These are phyloP conservation scores for Nasonia giraulti DNA, from an alignment of 1,140 invertebrate species.

Conservation along the genomic window DNA sequence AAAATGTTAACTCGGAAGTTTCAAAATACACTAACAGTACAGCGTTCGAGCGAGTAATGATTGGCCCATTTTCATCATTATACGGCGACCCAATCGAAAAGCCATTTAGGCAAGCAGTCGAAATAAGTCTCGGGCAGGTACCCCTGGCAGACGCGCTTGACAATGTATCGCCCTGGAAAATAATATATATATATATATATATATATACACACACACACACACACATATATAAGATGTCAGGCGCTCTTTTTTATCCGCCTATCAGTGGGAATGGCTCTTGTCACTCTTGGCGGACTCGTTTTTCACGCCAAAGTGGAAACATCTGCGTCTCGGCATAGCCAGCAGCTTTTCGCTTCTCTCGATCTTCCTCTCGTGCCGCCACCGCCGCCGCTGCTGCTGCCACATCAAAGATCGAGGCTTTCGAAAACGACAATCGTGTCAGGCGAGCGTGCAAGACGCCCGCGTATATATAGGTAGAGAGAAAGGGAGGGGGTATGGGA, in stretches of 20 bases:
- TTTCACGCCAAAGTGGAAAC: conserved; percentile 32
- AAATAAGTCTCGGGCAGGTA: background rate
- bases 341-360: conserved; percentile 9
- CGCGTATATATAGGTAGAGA: background rate
- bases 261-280: conserved; percentile 23
- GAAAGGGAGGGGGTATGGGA: background rate
- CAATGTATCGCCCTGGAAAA: background rate
- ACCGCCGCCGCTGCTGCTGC: background rate
- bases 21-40: no score
- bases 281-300: conserved; percentile 33
- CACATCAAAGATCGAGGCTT: conserved; percentile 36
- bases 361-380: background rate
- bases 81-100: background rate
- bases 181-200: background rate
- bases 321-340: conserved; percentile 19
- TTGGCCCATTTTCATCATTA: no score
- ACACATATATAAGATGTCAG: no score
- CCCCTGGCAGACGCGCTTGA: no score
- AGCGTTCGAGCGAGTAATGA: no score
- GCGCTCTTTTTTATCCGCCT: conserved; percentile 13
- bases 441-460: background rate
- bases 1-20: no score
- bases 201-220: no score
- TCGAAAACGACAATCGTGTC: conserved; percentile 37
- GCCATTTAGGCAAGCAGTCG: background rate